Evolutionary conservation across 2,113 vertebrate genomes (phyloP).

Genomic region (Acinonyx jubatus): DNA sequence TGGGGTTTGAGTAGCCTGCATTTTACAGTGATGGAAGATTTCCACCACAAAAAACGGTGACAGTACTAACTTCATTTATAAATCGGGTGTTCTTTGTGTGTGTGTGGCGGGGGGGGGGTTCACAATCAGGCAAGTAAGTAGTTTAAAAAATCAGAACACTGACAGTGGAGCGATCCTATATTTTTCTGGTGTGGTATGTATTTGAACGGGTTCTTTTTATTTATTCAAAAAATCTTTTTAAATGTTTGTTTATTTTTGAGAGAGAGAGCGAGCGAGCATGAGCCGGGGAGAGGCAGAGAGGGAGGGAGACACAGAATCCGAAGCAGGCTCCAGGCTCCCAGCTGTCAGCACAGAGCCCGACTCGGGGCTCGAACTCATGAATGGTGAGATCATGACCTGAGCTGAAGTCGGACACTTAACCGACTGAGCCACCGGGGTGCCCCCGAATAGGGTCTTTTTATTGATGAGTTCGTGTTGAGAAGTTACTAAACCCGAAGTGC

Average conservation of each 20-base stretch:
- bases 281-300: too few relatives aligned
- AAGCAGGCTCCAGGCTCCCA: too few relatives aligned
- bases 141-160: not conserved
- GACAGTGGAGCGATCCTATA: not conserved
- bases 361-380: too few relatives aligned
- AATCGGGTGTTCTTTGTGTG: not conserved
- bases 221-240: too few relatives aligned
- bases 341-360: too few relatives aligned
- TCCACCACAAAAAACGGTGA: not conserved
- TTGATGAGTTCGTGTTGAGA: not conserved
- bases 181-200: accelerated
- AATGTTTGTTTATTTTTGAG: too few relatives aligned
- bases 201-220: not conserved
- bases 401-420: too few relatives aligned
- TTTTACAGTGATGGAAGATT: not conserved
- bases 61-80: not conserved
- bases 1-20: slow-evolving; percentile 10
- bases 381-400: too few relatives aligned
- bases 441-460: not conserved
- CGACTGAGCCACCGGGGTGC: too few relatives aligned
- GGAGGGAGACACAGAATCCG: too few relatives aligned
- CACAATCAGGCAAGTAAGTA: not conserved
- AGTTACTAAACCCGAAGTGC: not conserved
- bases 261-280: too few relatives aligned
- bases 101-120: not conserved